These are phyloP conservation scores for Venturia canescens DNA, from an alignment of 1,140 invertebrate genomes.

Conservation along the genomic window DNA sequence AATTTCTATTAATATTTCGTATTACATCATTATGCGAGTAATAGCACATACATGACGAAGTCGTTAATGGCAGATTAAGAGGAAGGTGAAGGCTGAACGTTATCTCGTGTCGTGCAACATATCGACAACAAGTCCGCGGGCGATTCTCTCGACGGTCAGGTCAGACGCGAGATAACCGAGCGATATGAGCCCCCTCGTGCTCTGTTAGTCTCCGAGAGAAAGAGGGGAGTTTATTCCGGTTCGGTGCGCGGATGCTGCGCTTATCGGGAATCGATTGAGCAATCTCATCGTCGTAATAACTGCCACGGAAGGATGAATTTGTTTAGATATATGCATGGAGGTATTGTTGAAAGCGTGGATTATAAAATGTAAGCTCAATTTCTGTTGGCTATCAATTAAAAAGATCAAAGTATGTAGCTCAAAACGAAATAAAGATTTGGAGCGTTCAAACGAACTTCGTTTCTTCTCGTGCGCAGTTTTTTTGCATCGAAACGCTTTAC, in stretches of 20 bases:
- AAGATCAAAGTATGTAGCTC: too few relatives aligned
- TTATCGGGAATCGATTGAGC: conserved; percentile 26
- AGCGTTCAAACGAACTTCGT: too few relatives aligned
- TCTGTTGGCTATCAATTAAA: too few relatives aligned
- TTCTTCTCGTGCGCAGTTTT: too few relatives aligned
- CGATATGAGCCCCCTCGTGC: neutral
- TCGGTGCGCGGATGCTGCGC: conserved; percentile 18
- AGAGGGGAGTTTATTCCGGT: conserved; percentile 21
- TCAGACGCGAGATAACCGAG: conserved; percentile 30
- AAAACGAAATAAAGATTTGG: too few relatives aligned
- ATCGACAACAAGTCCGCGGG: conserved; percentile 11
- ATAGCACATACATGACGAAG: neutral
- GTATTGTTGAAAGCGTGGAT: too few relatives aligned
- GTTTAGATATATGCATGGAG: neutral
- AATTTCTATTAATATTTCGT: too few relatives aligned
- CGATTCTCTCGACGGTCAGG: conserved; percentile 23
- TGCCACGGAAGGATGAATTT: neutral
- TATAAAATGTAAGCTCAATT: too few relatives aligned
- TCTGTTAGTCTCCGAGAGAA: neutral
- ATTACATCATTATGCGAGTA: neutral
- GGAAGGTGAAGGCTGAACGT: neutral
- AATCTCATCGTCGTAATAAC: conserved; percentile 17
- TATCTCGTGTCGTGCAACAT: conserved; percentile 16
- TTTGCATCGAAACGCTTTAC: too few relatives aligned
- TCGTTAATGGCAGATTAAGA: neutral